Base-by-base conservation (phyloP, 2,113 vertebrate species). In the Herpetotheres cachinnans region DNA sequence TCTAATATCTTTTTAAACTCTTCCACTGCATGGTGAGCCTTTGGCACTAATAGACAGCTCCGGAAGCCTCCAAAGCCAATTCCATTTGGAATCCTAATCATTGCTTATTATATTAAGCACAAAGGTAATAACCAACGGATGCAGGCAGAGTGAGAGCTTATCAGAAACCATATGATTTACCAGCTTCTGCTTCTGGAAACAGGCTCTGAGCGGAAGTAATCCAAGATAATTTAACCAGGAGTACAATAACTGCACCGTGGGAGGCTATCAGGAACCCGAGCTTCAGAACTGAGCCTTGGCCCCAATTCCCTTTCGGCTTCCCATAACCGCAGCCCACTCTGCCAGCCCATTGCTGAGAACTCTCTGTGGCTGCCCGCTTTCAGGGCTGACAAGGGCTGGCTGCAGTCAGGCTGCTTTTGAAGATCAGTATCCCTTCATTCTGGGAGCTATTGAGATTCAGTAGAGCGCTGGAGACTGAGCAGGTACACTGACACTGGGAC, bases 31-130 rank as follows among this genome's bases (percentile, higher is more conserved):
- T 46, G 52, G 78, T 42, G 40, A 44, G 56, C 74, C 65, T 88
- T 29, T 65, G 84, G 65, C 59, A 70, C 49, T 93, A 87, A 95
- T 1, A 93, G 74, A 90, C 67, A 81, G 34, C 47, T 94, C 80
- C 79, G 26, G 63, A 82, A 86, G 78, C 84, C 82, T 80, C 95
- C 52, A 86, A 87, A 93, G 55, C 72, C 69, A 94, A 77, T 94
- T 93, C 94, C 82, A 86, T 84, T 79, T 79, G 84, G 93, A 95
- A 97, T 95, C 65, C 82, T 96, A 93, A 96, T 94, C 76, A 89
- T 3, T 71, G 74, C 83, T 95, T 95, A 93, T 97, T 96, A 80
- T 70, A 94, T 86, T 94, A 96, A 94, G 82, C 76, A 87, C 92
- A 90, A 78, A 94, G 49, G 71, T 93, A 95, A 90, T 95, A 90